Evolutionary conservation across 1,140 invertebrate species (phyloP).

Genomic region (Olivierus martensii): DNA sequence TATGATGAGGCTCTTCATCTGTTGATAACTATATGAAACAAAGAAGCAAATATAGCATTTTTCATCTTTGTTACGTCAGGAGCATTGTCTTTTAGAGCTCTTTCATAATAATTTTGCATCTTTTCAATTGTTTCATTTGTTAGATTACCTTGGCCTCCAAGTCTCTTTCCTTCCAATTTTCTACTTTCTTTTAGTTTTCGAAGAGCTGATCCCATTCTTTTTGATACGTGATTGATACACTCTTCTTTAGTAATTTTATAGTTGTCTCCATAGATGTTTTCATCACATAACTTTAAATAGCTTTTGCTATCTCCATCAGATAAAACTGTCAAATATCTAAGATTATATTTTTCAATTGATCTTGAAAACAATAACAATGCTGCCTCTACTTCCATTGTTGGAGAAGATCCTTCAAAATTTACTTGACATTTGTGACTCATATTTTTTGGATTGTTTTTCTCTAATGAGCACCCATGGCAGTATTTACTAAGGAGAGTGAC

Average conservation of each 20-base stretch:
- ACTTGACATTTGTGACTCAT: too few relatives aligned
- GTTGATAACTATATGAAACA: not conserved
- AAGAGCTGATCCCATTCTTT: not conserved
- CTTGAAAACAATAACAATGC: too few relatives aligned
- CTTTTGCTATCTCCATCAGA: not conserved
- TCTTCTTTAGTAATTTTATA: not conserved
- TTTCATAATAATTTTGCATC: not conserved
- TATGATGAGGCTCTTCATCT: not conserved
- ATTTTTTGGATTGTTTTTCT: too few relatives aligned
- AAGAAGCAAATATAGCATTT: not conserved
- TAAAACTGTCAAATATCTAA: not conserved
- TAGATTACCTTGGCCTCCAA: not conserved
- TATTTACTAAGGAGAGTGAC: too few relatives aligned
- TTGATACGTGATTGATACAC: slow-evolving; percentile 2
- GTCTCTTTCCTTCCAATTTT: not conserved
- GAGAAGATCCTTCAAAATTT: too few relatives aligned
- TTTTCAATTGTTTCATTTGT: not conserved
- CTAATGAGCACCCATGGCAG: too few relatives aligned
- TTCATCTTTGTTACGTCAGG: not conserved
- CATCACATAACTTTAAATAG: not conserved
- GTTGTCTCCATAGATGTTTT: too few relatives aligned
- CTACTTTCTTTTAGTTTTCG: too few relatives aligned
- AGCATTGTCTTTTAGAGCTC: not conserved
- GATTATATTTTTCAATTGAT: not conserved
- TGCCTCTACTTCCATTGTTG: too few relatives aligned